Evolutionary conservation across 2,797 vertebrate genomes (phyloP).

Genomic region (Megaceryle alcyon): DNA sequence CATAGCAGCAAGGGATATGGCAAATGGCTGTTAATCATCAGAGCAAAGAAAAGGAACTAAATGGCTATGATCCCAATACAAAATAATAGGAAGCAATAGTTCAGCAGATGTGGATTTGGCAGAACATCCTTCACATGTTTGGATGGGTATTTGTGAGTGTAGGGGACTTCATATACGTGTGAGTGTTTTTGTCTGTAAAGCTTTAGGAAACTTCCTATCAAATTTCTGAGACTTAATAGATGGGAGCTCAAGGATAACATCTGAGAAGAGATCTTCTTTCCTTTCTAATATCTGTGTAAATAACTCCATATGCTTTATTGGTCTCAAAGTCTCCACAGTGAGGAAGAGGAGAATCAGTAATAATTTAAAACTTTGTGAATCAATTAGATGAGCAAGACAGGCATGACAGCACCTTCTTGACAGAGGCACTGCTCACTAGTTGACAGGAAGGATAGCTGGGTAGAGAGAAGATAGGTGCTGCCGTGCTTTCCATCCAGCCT

Average conservation of each 20-base stretch:
- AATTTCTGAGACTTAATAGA: conserved; percentile 22
- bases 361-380: conserved; percentile 43
- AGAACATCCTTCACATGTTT: not conserved
- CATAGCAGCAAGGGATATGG: not conserved
- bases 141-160: not conserved
- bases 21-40: conserved; percentile 28
- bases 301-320: conserved; percentile 22
- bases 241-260: not conserved
- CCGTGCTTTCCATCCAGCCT: not conserved
- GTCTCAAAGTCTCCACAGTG: conserved; percentile 18
- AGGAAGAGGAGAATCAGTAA: conserved; percentile 46
- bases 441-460: not conserved
- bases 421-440: not conserved
- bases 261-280: conserved; percentile 1
- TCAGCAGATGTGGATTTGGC: conserved; percentile 9
- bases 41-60: not conserved
- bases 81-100: not conserved
- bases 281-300: conserved; percentile 38
- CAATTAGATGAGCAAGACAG: conserved; percentile 32
- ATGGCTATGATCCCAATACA: not conserved
- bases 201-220: not conserved
- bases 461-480: not conserved
- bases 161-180: not conserved
- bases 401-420: not conserved
- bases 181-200: not conserved